Evolutionary conservation across 2,888 invertebrate species (phyloP).

Genomic region (Drosophila recens): DNA sequence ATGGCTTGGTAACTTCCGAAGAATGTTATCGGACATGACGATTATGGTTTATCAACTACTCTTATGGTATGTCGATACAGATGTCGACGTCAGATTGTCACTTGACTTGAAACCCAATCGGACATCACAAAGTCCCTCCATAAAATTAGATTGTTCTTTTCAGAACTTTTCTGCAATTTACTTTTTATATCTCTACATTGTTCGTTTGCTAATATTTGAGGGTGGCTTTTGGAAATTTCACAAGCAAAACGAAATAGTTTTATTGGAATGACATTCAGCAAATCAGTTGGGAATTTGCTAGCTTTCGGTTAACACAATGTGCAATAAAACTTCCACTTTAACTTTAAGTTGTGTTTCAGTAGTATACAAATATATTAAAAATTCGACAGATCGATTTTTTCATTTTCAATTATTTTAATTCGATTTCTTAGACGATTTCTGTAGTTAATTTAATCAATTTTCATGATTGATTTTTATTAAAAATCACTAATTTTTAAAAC

Average conservation of each 20-base stretch:
- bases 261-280: conserved; percentile 11
- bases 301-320: conserved; percentile 8
- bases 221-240: not conserved
- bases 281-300: conserved; percentile 16
- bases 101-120: not conserved
- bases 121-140: conserved; percentile 9
- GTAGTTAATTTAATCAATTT: no score
- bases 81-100: conserved; percentile 18
- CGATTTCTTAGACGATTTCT: no score
- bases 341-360: not conserved
- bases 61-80: not conserved
- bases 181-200: not conserved
- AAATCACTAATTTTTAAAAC: no score
- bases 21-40: conserved; percentile 16
- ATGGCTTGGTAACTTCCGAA: conserved; percentile 18
- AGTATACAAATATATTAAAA: no score
- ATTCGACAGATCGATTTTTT: no score
- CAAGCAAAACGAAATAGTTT: conserved; percentile 7
- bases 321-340: conserved; percentile 11
- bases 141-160: not conserved
- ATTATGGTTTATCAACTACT: conserved; percentile 12
- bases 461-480: no score
- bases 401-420: no score
- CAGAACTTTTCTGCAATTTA: not conserved
- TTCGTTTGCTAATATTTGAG: not conserved